A percentile compares a stretch with the other conserved stretches of the same genome.
These are phyloP conservation scores for Acholoe squamosa DNA, from an alignment of 2,888 invertebrate genomes.

Conservation along the genomic window DNA sequence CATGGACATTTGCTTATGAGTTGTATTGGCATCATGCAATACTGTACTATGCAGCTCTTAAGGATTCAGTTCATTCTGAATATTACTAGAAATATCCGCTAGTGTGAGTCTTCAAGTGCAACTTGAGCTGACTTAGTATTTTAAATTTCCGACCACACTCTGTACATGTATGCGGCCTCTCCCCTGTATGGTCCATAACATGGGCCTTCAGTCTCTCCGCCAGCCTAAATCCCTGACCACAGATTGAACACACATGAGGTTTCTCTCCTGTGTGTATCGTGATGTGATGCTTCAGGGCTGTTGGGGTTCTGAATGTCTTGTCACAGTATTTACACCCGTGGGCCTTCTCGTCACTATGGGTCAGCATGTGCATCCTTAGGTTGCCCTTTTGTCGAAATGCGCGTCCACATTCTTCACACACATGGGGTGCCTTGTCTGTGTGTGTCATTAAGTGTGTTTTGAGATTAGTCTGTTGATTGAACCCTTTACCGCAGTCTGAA, in stretches of 20 bases:
- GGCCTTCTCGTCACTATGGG: neutral
- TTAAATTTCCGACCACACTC: no score
- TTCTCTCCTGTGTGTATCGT: neutral
- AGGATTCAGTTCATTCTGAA: no score
- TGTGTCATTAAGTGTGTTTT: neutral
- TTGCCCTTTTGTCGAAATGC: neutral
- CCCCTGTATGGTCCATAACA: neutral
- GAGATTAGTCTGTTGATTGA: neutral
- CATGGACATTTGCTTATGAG: no score
- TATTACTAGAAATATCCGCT: no score
- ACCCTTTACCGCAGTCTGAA: neutral
- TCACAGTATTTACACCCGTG: constrained; percentile 32
- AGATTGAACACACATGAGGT: neutral
- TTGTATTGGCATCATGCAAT: no score
- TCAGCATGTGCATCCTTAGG: constrained; percentile 9
- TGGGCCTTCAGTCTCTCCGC: neutral
- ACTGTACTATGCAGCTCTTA: neutral
- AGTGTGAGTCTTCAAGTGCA: no score
- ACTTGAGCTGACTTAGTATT: no score
- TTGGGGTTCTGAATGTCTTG: neutral
- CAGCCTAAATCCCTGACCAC: neutral
- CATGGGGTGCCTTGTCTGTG: neutral
- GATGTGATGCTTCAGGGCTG: neutral
- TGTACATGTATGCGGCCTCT: neutral
- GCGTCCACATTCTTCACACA: constrained; percentile 8